Evolutionary conservation across 1,140 invertebrate genomes (phyloP).

Genomic region (Drosophila kikkawai): DNA sequence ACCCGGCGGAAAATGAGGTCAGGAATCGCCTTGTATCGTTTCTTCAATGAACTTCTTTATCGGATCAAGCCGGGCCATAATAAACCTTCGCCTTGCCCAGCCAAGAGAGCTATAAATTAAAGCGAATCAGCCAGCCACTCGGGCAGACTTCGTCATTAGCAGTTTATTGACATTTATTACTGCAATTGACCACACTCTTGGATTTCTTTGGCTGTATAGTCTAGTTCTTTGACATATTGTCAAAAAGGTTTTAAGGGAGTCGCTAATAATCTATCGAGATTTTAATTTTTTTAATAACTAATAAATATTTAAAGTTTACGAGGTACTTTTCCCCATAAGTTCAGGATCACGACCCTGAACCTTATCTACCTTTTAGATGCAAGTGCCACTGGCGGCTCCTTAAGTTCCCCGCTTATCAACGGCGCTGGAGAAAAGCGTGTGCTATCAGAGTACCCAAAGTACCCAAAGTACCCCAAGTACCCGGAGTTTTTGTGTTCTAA

Average conservation of each 20-base stretch:
- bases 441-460: slow-evolving; percentile 15
- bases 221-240: neutral
- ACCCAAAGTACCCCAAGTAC: neutral
- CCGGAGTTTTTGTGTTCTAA: slow-evolving; percentile 9
- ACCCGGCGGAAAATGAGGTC: neutral
- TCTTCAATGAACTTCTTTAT: slow-evolving; percentile 38
- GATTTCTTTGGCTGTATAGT: neutral
- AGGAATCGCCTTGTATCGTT: slow-evolving; percentile 19
- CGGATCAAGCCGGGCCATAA: neutral
- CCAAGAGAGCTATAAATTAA: slow-evolving; percentile 3
- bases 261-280: neutral
- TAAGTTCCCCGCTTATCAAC: slow-evolving; percentile 23
- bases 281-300: neutral
- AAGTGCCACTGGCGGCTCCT: neutral
- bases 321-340: neutral
- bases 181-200: slow-evolving; percentile 1
- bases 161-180: slow-evolving; percentile 32
- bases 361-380: slow-evolving; percentile 3
- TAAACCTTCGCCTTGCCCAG: slow-evolving; percentile 27
- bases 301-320: neutral
- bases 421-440: slow-evolving; percentile 9
- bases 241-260: slow-evolving; percentile 1
- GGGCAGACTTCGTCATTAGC: slow-evolving; percentile 7
- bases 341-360: neutral
- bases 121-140: slow-evolving; percentile 14